phyloP scores from a whole-genome alignment of 2,113 vertebrate species.

The Lutjanus erythropterus region DNA sequence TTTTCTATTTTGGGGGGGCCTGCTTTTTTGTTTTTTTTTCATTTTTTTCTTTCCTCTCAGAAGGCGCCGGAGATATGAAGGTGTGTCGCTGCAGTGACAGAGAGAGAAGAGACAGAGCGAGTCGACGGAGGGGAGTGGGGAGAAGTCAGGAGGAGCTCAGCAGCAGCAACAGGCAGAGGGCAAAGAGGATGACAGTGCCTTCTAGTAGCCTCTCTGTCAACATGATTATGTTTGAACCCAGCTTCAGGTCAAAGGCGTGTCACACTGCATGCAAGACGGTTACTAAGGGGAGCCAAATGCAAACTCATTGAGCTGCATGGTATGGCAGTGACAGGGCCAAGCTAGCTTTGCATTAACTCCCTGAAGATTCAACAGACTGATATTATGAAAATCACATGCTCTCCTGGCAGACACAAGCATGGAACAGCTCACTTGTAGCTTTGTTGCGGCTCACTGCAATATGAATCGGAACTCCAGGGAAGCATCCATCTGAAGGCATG shows the following conservation, averaged over 20 bases:
- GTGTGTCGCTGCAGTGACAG: constrained; percentile 59
- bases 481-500: constrained; percentile 28
- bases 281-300: constrained; percentile 42
- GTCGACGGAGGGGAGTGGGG: constrained; percentile 33
- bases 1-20: constrained; percentile 43
- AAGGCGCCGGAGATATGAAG: constrained; percentile 38
- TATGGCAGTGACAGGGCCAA: constrained; percentile 8
- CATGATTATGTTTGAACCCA: constrained; percentile 67
- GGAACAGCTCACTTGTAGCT: constrained; percentile 17
- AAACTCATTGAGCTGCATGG: constrained; percentile 29
- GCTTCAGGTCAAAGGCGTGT: constrained; percentile 62
- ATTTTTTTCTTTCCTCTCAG: neutral
- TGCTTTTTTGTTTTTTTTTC: neutral
- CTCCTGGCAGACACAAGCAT: constrained; percentile 17
- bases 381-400: constrained; percentile 48
- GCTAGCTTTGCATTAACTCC: constrained; percentile 21
- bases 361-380: constrained; percentile 33
- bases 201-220: constrained; percentile 72
- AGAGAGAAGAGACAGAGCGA: constrained; percentile 27
- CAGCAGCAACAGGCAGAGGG: constrained; percentile 76
- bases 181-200: constrained; percentile 72
- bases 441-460: constrained; percentile 26
- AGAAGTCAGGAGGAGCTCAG: constrained; percentile 52
- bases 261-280: constrained; percentile 57
- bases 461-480: constrained; percentile 36